Percentiles rank a stretch among this genome's conserved stretches.
phyloP scores from a whole-genome alignment of 2,888 invertebrate genomes.

The Diplazon laetatorius region DNA sequence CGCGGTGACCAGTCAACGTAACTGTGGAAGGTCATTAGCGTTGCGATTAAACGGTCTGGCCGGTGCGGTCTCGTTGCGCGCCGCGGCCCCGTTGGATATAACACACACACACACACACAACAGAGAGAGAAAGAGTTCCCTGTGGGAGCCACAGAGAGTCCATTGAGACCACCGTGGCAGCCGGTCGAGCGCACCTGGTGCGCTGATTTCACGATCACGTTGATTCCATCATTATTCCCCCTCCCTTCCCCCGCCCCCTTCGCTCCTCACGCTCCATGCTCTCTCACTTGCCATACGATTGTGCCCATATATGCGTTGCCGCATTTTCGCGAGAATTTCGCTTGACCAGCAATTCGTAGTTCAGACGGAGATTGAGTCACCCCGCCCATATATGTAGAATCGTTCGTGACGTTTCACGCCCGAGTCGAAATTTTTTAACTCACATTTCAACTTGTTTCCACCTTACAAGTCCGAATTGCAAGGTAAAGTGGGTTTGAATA shows the following conservation, averaged over 20 bases:
- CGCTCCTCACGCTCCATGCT: background rate
- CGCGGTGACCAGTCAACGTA: constrained; percentile 67
- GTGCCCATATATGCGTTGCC: background rate
- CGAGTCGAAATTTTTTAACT: no score
- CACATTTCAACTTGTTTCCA: no score
- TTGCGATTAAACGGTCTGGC: constrained; percentile 64
- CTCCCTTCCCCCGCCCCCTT: background rate
- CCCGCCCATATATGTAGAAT: background rate
- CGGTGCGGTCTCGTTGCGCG: constrained; percentile 46
- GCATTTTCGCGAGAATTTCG: background rate
- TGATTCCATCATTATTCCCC: constrained; percentile 42
- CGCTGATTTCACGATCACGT: constrained; percentile 48
- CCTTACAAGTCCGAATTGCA: no score
- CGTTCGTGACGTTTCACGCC: background rate
- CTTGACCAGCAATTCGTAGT: background rate
- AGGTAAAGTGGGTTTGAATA: no score
- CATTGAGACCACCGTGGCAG: constrained; percentile 57
- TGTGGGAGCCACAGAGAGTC: constrained; percentile 40
- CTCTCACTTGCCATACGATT: background rate
- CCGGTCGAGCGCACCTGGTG: constrained; percentile 41
- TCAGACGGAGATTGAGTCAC: background rate
- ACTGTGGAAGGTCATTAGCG: constrained; percentile 75
- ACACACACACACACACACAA: constrained; percentile 40
- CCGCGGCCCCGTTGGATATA: constrained; percentile 68
- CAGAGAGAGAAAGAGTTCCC: no score